Base-by-base conservation (phyloP, 2,113 vertebrate genomes). In the Clarias macrocephalus region DNA sequence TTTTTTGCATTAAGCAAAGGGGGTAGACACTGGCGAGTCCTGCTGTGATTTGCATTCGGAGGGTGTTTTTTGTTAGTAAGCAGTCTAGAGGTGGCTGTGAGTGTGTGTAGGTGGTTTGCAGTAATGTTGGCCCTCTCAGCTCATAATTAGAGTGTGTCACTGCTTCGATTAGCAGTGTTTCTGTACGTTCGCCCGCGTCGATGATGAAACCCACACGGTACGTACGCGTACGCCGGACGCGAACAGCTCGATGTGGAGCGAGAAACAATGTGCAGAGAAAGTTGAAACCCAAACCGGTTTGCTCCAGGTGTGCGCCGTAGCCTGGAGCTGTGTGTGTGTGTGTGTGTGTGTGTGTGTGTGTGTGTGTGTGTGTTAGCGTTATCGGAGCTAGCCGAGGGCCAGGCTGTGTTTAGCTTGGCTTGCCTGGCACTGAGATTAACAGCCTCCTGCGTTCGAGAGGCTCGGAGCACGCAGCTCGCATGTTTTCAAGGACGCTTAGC, bases 401-500 rank as follows among this genome's bases (percentile, higher is more conserved):
- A 80, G 81, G 52, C 48, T 65, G 48, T 90, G 83, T 89, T 90
- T 86, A 84, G 87, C 84, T 86, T 88, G 81, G 87, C 89, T 87
- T 86, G 66, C 30, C 30, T 77, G 81, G 80, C 60, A 80, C 73
- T 75, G 80, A 90, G 84, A 83, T 89, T 89, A 87, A 85, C 88
- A 88, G 90, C 90, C 88, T 62, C 86, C 87, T 89, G 70, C 76
- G 82, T 89, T 76, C 23, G 21, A 63, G 52, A 76, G 48, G 54
- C 83, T 80, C 75, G 87, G 89, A 57, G 42, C 80, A 73, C 5
- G 72, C 23, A 60, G 86, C 91, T 25, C 85, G 83, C 93, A 91
- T 91, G 92, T 91, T 91, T 93, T 94, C 66, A 37, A 63, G 89
- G 89, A 91, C 90, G 90, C 92, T 94, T 93, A 85, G 92, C 85